Base-by-base conservation (phyloP, 2,888 invertebrate genomes). In the Pristionchus japonicus region DNA sequence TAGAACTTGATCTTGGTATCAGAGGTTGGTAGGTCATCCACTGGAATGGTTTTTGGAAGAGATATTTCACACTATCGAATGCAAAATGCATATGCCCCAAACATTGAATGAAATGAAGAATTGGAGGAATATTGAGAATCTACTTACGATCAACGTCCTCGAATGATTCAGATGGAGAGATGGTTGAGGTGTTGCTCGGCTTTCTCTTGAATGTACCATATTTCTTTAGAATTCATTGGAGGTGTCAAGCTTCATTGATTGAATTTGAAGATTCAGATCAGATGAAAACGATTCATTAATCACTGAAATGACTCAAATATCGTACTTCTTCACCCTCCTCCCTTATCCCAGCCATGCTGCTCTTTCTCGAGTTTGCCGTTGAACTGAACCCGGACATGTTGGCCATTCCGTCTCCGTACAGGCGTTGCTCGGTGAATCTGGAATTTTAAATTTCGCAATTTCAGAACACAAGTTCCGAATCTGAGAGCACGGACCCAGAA, bases 1-100 rank as follows among this genome's bases (percentile, higher is more conserved):
- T 43, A 77, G 47, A 77, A 77, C 77, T 77, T 77, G 77, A 77
- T 43, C 15, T 27, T 43, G n/a, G 11, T 43, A n/a, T n/a, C n/a
- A n/a, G n/a, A n/a, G n/a, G n/a, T n/a, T n/a, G n/a, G n/a, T 0
- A n/a, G 34, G 13, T 23, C 13, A 37, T 37, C 23, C 4, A 17
- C 70, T 70, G 70, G 7, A 70, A 40, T 64, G 43, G 43, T 43
- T 43, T 6, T 43, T 43, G 43, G 6, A n/a, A n/a, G n/a, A n/a
- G n/a, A n/a, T n/a, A n/a, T n/a, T n/a, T n/a, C n/a, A n/a, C n/a
- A n/a, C n/a, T n/a, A n/a, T 52, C 0, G 47, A 47, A 13, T 47
- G 47, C 47, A 13, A 6, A 47, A 9, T 47, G 9, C 13, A 47
- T 47, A 6, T 13, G 6, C 47, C 13, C 47, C 13, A 13, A 47